These are phyloP conservation scores for Endotricha flammealis DNA, from an alignment of 2,888 invertebrate genomes.

Conservation along the genomic window DNA sequence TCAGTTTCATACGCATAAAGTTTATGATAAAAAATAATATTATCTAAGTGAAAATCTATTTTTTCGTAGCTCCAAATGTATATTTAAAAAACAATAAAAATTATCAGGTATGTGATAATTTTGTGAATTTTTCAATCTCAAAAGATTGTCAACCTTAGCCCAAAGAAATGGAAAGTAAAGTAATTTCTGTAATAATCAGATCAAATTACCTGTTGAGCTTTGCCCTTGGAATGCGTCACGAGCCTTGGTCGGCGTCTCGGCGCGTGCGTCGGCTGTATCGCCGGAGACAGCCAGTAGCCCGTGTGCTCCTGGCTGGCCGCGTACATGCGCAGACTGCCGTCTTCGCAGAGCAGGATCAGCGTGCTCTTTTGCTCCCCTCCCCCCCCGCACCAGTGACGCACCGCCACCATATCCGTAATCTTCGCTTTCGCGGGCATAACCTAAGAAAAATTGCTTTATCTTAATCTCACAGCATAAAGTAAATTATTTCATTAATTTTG, in stretches of 20 bases:
- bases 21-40: no score
- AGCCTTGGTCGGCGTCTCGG: constrained; percentile 49
- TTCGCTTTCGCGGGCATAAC: constrained; percentile 93
- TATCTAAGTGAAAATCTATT: no score
- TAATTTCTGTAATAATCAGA: no score
- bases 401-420: constrained; percentile 97
- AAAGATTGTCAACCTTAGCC: no score
- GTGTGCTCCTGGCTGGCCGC: constrained; percentile 92
- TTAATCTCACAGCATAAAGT: background rate
- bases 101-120: no score
- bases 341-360: constrained; percentile 94
- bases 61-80: no score
- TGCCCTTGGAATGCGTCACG: constrained; percentile 48
- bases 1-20: no score
- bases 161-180: no score
- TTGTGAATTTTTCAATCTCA: no score
- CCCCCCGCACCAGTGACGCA: constrained; percentile 90
- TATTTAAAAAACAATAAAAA: no score
- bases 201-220: constrained; percentile 58
- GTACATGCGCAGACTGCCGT: constrained; percentile 96
- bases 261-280: constrained; percentile 73
- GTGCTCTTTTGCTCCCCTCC: constrained; percentile 92
- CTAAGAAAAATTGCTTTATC: constrained; percentile 27
- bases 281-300: constrained; percentile 80
- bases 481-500: no score